Evolutionary conservation across 1,140 invertebrate species (phyloP).

Genomic region (Eumaeus atala): DNA sequence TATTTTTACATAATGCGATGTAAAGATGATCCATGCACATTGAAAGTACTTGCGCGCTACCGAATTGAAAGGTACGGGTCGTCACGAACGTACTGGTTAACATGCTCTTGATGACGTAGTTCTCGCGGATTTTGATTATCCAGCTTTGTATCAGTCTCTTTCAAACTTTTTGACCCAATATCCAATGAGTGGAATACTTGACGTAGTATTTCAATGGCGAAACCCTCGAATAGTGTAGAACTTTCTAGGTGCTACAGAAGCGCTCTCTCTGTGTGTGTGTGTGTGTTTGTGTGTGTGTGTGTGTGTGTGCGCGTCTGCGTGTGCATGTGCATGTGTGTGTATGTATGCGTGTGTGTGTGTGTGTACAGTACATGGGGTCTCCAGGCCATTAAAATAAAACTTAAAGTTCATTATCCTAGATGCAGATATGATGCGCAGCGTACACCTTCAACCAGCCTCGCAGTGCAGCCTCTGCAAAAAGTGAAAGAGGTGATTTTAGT

Average conservation of each 20-base stretch:
- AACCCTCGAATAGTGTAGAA: conserved; percentile 20
- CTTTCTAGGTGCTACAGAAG: conserved; percentile 22
- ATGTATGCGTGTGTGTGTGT: too few species aligned
- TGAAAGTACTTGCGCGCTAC: conserved; percentile 16
- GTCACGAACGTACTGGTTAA: conserved; percentile 7
- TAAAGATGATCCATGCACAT: conserved; percentile 10
- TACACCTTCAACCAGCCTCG: too few species aligned
- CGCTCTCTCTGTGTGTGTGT: too few species aligned
- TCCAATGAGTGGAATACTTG: conserved; percentile 18
- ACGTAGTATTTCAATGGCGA: conserved; percentile 20
- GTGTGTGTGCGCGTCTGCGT: too few species aligned
- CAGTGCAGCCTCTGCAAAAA: too few species aligned
- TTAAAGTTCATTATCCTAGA: too few species aligned
- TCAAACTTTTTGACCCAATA: conserved; percentile 19
- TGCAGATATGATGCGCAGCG: too few species aligned
- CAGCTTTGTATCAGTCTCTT: conserved; percentile 15
- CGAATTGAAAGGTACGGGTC: conserved; percentile 10
- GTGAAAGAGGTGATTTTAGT: too few species aligned
- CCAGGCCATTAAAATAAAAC: too few species aligned
- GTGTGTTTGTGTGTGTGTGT: too few species aligned
- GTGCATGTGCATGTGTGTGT: too few species aligned
- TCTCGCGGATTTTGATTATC: conserved; percentile 21
- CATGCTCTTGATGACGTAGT: conserved; percentile 15
- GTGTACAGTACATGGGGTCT: too few species aligned
- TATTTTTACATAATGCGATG: conserved; percentile 17